Conservation (phyloP, 2,113 vertebrate species). For the Sinocyclocheilus maitianheensis region DNA sequence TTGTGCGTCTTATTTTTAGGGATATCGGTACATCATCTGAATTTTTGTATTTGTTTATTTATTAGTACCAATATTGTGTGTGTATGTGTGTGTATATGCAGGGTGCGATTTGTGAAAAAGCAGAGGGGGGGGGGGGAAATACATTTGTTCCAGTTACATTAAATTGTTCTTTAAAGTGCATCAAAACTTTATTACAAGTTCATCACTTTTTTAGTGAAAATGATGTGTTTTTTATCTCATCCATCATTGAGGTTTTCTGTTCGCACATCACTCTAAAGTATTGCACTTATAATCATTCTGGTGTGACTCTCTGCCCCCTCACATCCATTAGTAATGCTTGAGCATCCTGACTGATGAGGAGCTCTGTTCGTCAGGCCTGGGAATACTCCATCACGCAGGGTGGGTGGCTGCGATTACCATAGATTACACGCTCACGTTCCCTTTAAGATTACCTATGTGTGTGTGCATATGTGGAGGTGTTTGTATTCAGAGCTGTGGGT, state of each 20-base stretch:
- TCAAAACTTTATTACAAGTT: slow-evolving; percentile 11
- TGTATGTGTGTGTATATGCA: background rate
- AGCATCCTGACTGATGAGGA: slow-evolving; percentile 53
- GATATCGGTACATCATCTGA: background rate
- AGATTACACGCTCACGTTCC: slow-evolving; percentile 48
- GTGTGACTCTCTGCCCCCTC: slow-evolving; percentile 43
- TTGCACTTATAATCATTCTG: slow-evolving; percentile 49
- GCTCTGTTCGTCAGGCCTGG: slow-evolving; percentile 51
- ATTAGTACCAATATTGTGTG: background rate
- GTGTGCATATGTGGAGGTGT: slow-evolving; percentile 37
- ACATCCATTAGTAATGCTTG: slow-evolving; percentile 53
- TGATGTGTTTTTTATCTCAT: slow-evolving; percentile 13
- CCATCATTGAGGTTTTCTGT: slow-evolving; percentile 3
- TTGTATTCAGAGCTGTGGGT: slow-evolving; percentile 39
- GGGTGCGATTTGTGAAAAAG: too few relatives aligned
- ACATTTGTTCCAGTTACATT: background rate
- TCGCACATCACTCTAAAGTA: slow-evolving; percentile 27
- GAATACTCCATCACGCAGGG: slow-evolving; percentile 45
- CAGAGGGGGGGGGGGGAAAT: too few relatives aligned
- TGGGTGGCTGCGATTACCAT: slow-evolving; percentile 55
- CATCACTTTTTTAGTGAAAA: slow-evolving; percentile 14
- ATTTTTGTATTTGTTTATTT: background rate
- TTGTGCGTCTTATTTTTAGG: background rate
- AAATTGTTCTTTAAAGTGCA: slow-evolving; percentile 7
- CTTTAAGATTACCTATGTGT: slow-evolving; percentile 29